Percentiles rank a stretch among this genome's conserved stretches.
Conservation (phyloP, 2,113 vertebrate species). For the Onychostruthus taczanowskii region DNA sequence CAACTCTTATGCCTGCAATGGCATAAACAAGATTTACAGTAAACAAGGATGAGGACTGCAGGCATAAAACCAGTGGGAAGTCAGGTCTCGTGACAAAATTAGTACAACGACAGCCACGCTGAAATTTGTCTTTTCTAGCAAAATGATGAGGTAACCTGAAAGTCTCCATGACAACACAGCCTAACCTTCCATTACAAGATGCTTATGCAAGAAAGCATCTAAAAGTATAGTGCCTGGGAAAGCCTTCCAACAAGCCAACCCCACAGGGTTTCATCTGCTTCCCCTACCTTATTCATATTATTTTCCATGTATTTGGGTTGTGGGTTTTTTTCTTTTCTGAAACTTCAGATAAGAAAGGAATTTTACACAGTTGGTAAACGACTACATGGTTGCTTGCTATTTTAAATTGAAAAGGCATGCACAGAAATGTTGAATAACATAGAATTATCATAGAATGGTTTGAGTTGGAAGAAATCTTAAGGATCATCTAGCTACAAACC, state of each 20-base stretch:
- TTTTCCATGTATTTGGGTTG: not conserved
- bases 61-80: not conserved
- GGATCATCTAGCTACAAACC: not conserved
- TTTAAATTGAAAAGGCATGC: not conserved
- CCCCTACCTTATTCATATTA: not conserved
- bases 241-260: not conserved
- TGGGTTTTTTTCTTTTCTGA: not conserved
- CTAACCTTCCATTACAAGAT: not conserved
- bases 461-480: not conserved
- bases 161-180: conserved; percentile 61
- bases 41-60: not conserved
- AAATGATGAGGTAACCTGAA: conserved; percentile 15
- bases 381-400: not conserved
- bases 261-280: not conserved
- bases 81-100: not conserved
- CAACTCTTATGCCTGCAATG: not conserved
- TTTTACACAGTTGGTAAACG: not conserved
- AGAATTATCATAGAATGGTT: not conserved
- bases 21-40: not conserved
- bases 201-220: not conserved
- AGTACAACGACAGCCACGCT: not conserved
- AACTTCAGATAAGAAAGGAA: not conserved
- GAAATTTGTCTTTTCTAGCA: conserved; percentile 4
- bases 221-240: not conserved
- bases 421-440: not conserved